Conservation (phyloP, 1,140 invertebrate genomes). For the Chrysopa pallens region DNA sequence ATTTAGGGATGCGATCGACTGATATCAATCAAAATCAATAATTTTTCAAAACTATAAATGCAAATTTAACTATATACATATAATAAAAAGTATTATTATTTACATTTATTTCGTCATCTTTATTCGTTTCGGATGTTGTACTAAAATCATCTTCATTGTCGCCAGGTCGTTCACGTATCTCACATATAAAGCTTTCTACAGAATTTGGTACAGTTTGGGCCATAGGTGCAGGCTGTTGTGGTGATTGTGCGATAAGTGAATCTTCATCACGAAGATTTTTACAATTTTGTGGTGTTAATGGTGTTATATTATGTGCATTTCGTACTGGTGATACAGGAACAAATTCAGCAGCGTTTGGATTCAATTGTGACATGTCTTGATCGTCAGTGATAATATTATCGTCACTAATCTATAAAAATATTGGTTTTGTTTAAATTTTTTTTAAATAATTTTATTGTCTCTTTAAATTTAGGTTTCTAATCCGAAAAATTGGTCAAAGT, state of each 20-base stretch:
- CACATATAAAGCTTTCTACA: constrained; percentile 35
- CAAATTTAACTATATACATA: no score
- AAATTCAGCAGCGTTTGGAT: constrained; percentile 55
- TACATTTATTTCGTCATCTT: no score
- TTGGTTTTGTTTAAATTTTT: neutral
- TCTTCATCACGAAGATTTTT: constrained; percentile 22
- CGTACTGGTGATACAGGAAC: constrained; percentile 35
- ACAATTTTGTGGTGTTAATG: constrained; percentile 11
- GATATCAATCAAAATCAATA: no score
- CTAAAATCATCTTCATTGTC: constrained; percentile 23
- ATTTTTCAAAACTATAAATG: no score
- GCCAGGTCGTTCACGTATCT: constrained; percentile 33
- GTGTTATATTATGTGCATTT: constrained; percentile 15
- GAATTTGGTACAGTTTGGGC: constrained; percentile 41
- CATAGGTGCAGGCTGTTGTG: constrained; percentile 30
- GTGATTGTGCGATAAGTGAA: constrained; percentile 38
- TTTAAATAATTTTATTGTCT: no score
- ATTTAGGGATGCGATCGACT: no score
- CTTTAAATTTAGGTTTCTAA: no score
- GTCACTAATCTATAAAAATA: neutral
- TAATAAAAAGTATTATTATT: no score
- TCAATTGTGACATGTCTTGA: constrained; percentile 42
- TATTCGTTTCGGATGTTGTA: no score
- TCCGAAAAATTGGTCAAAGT: no score
- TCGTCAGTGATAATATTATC: constrained; percentile 10